These are phyloP conservation scores for Nephila pilipes DNA, from an alignment of 1,140 invertebrate genomes.

Conservation along the genomic window DNA sequence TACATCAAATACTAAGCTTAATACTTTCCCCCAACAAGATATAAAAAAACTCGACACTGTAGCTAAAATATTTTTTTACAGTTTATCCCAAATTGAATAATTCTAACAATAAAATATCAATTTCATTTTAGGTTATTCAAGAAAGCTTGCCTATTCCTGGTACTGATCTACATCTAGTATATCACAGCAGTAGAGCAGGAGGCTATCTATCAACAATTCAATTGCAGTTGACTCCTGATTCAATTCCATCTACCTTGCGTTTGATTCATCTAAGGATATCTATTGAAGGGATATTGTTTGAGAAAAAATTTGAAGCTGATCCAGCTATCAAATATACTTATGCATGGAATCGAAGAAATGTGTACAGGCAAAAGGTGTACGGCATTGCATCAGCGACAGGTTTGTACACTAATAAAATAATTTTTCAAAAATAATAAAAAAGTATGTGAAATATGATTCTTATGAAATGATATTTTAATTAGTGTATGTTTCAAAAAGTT, in stretches of 20 bases:
- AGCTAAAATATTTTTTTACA: no score
- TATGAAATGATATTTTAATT: no score
- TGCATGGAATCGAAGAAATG: slow-evolving; percentile 83
- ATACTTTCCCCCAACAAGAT: no score
- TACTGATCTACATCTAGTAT: slow-evolving; percentile 83
- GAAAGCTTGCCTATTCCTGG: slow-evolving; percentile 96
- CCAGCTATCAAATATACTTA: slow-evolving; percentile 82
- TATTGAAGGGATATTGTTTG: slow-evolving; percentile 82
- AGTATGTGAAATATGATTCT: no score
- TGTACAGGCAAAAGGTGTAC: slow-evolving; percentile 86
- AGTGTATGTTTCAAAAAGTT: no score
- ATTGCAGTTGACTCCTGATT: slow-evolving; percentile 82
- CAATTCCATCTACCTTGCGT: slow-evolving; percentile 79
- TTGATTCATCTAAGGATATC: slow-evolving; percentile 80
- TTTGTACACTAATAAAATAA: slow-evolving; percentile 20
- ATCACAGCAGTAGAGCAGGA: slow-evolving; percentile 81
- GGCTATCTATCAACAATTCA: slow-evolving; percentile 83
- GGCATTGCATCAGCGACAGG: slow-evolving; percentile 89
- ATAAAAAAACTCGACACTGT: no score
- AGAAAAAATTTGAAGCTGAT: slow-evolving; percentile 83
- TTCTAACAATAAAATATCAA: background rate
- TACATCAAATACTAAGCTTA: no score
- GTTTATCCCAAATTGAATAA: no score
- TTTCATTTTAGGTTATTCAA: slow-evolving; percentile 90
- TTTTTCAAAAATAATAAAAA: no score